A percentile compares a stretch with the other conserved stretches of the same genome.
These are phyloP conservation scores for Periophthalmus magnuspinnatus DNA, from an alignment of 2,797 vertebrate genomes.

Conservation along the genomic window DNA sequence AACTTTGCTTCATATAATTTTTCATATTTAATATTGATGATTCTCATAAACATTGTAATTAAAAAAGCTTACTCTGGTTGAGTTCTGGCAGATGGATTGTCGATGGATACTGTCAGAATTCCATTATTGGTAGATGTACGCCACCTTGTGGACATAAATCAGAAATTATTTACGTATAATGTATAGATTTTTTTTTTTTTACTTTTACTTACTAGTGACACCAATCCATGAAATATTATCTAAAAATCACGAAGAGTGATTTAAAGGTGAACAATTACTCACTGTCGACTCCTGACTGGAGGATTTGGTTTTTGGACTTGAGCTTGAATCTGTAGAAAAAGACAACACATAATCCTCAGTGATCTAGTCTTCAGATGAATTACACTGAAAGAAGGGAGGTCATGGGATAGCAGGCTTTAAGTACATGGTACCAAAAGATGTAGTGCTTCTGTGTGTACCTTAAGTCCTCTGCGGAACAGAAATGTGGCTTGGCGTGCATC, in stretches of 20 bases:
- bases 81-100: conserved; percentile 86
- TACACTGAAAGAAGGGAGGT: neutral
- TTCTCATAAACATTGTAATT: neutral
- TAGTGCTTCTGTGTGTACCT: conserved; percentile 74
- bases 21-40: neutral
- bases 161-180: neutral
- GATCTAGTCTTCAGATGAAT: neutral
- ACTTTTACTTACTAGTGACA: no score
- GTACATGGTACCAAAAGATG: neutral
- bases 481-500: conserved; percentile 94
- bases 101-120: conserved; percentile 92
- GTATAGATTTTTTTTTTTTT: no score
- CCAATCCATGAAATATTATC: neutral
- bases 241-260: neutral
- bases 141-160: conserved; percentile 82
- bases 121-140: conserved; percentile 85
- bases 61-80: conserved; percentile 80
- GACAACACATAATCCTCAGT: neutral
- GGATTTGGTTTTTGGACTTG: conserved; percentile 66
- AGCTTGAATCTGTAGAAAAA: conserved; percentile 54
- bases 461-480: conserved; percentile 89
- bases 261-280: conserved; percentile 60
- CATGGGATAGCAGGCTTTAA: neutral
- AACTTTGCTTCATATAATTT: neutral
- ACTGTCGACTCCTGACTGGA: conserved; percentile 83